Evolutionary conservation across 2,113 vertebrate genomes (phyloP).

Genomic region (Pampusana beccarii): DNA sequence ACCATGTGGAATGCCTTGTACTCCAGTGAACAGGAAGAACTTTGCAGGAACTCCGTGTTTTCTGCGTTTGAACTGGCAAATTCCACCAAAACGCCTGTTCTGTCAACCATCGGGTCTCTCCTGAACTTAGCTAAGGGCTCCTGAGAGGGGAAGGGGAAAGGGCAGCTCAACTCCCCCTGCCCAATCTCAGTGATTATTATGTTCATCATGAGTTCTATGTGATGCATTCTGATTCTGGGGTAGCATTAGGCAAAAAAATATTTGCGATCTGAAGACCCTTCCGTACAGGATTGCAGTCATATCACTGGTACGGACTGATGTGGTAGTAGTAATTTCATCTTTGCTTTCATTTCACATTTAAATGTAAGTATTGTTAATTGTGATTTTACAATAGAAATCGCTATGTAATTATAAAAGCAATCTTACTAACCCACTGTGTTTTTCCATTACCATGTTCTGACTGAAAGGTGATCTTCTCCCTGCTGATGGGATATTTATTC

Average conservation of each 20-base stretch:
- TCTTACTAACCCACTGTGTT: not conserved
- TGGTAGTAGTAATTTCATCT: not conserved
- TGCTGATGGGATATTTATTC: constrained; percentile 93
- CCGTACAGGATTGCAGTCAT: fast-evolving
- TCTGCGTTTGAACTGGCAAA: not conserved
- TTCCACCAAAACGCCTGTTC: not conserved
- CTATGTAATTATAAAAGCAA: not conserved
- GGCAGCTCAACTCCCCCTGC: not conserved
- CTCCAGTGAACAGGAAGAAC: not conserved
- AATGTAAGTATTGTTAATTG: not conserved
- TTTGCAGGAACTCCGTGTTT: not conserved
- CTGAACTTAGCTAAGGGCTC: not conserved
- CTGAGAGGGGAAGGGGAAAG: not conserved
- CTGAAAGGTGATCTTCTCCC: constrained; percentile 93
- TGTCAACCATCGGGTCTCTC: not conserved
- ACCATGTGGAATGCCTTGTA: fast-evolving
- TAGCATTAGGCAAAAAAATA: not conserved
- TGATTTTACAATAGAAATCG: not conserved
- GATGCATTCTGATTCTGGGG: not conserved
- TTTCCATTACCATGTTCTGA: not conserved
- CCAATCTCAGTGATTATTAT: not conserved
- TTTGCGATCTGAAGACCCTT: not conserved
- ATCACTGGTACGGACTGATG: fast-evolving
- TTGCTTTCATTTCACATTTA: not conserved
- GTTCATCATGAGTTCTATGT: fast-evolving